Evolutionary conservation across 2,888 invertebrate species (phyloP), one percentile per base, ranked within the genome.

Genomic region (Eustalomyia histrio): DNA sequence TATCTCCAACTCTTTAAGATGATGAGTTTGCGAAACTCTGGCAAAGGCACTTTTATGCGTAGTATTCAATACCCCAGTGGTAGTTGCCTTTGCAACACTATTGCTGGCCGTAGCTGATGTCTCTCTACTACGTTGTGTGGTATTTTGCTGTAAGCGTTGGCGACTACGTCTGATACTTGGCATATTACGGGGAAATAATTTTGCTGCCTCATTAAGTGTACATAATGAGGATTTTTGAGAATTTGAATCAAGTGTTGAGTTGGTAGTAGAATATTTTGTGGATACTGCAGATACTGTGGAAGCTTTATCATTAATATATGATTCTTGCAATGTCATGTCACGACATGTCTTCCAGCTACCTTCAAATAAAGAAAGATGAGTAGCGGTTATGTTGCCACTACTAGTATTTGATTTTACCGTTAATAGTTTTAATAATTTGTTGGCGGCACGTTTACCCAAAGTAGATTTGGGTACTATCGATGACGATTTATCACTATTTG

Each of bases 151-250:
- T 47, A 81, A 79, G 2, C 88, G 84, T 0, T 85, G 78, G 14
- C 89, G 88, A 79, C 90, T 89, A 17, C 89, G 85, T 9, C 89
- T 84, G 52, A 89, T 89, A 84, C 89, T 89, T 53, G 89, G 89
- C 90, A 89, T 90, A 80, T 89, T 89, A 43, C 89, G 87, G 55
- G 89, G 90, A 83, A 89, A 89, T 65, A 88, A 83, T 84, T 88
- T 89, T 67, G 89, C 84, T 16, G 80, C 83, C 78, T 89, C 89
- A 76, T 85, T 85, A 80, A 86, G 86, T 6, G 88, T 87, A 67
- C 81, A 83, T 21, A 57, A 47, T 21, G 79, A 80, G 24, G 84
- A 85, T 63, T 83, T 83, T 75, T 88, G 87, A 24, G 88, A 87
- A 63, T 83, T 67, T 18, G 86, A 86, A 67, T 87, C 87, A 57